Evolutionary conservation across 2,797 vertebrate species (phyloP).

Genomic region (Emydoidea blandingii): DNA sequence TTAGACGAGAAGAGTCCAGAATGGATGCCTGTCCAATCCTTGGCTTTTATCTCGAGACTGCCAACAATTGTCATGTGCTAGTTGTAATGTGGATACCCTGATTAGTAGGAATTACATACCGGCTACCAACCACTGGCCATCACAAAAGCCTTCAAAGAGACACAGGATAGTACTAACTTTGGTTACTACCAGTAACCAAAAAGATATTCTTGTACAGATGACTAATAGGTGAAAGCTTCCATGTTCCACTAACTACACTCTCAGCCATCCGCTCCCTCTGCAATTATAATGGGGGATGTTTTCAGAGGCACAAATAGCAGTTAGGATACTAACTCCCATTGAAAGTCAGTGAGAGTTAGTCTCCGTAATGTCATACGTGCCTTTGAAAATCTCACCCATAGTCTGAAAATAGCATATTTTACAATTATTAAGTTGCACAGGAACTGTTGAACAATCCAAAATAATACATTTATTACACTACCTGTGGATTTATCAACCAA

Average conservation of each 20-base stretch:
- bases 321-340: background rate
- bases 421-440: background rate
- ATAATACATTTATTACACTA: background rate
- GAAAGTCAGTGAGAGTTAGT: background rate
- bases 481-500: background rate
- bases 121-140: background rate
- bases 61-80: background rate
- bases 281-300: background rate
- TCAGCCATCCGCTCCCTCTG: background rate
- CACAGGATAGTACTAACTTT: background rate
- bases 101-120: background rate
- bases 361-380: background rate
- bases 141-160: background rate
- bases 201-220: background rate
- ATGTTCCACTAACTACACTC: background rate
- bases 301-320: fast-evolving
- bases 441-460: background rate
- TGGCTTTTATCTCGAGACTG: background rate
- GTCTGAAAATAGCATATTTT: background rate
- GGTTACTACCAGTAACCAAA: background rate
- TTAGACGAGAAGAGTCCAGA: background rate
- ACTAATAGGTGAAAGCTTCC: background rate
- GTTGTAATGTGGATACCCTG: background rate
- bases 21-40: background rate
- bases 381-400: background rate